A percentile compares a stretch with the other conserved stretches of the same genome.
Evolutionary conservation across 2,797 vertebrate species (phyloP).

Genomic region (Coracias cyanogaster): DNA sequence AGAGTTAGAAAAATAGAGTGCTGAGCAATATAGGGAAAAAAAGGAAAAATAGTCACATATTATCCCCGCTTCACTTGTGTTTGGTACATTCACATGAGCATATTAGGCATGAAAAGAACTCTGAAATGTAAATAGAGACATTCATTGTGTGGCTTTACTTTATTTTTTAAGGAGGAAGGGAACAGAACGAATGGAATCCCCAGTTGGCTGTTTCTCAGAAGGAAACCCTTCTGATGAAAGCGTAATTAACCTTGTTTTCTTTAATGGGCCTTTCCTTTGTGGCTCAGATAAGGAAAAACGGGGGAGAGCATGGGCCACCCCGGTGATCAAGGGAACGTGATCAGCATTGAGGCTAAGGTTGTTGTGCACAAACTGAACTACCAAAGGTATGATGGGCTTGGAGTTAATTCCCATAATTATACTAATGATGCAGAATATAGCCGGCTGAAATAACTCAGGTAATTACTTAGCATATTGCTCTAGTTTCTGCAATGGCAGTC

Average conservation of each 20-base stretch:
- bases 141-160: slow-evolving; percentile 32
- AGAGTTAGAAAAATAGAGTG: slow-evolving; percentile 35
- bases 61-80: slow-evolving; percentile 27
- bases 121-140: slow-evolving; percentile 37
- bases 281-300: background rate
- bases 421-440: slow-evolving; percentile 41
- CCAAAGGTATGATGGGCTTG: slow-evolving; percentile 3
- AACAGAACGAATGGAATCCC: background rate
- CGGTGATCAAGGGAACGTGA: background rate
- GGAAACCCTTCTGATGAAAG: slow-evolving; percentile 24
- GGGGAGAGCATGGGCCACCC: slow-evolving; percentile 9
- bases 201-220: slow-evolving; percentile 7
- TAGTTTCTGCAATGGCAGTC: slow-evolving; percentile 29
- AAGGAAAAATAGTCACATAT: background rate
- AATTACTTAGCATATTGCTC: slow-evolving; percentile 52
- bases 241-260: slow-evolving; percentile 26
- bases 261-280: slow-evolving; percentile 26
- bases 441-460: slow-evolving; percentile 37
- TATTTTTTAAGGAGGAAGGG: slow-evolving; percentile 6
- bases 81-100: slow-evolving; percentile 15
- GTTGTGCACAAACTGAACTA: background rate
- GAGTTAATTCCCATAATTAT: slow-evolving; percentile 26
- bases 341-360: background rate
- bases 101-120: slow-evolving; percentile 38
- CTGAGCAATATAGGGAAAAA: background rate